Base-by-base conservation (phyloP, 2,888 invertebrate species). In the Ceraclea dissimilis region DNA sequence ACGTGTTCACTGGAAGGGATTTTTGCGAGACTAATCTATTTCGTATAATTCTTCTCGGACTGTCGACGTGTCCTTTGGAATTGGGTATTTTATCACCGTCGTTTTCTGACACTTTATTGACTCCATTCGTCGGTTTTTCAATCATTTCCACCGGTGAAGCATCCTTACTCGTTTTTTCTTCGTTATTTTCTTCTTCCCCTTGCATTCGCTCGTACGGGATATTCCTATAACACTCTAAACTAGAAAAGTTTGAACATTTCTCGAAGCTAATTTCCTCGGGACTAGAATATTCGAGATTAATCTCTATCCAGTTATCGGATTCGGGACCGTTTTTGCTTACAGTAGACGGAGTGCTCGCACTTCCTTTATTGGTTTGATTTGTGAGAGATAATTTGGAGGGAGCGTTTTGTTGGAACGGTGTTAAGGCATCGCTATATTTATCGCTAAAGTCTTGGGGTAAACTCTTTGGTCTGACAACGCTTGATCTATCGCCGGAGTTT, bases 301-400 rank as follows among this genome's bases (percentile, higher is more conserved):
- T 85, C 70, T 86, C 86, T 1, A 85, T 86, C 86, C 86, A 86
- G 57, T 84, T 84, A 63, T 84, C 84, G 1, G 74, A 75, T 52
- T 77, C 71, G 49, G 69, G 67, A 19, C 61, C 58, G 33, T 60
- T 60, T 52, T 59, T 61, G 69, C 70, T 50, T 16, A 56, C 2
- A 64, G 69, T 46, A 65, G 64, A 52, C 65, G 65, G 17, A 1
- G 62, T 62, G 31, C 58, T 57, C 5, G 49, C 54, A 49, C 62
- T 62, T 13, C 54, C 54, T 50, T 59, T 59, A 49, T 49, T 65
- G 5, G 13, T 39, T 52, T 67, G 66, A 26, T 62, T 52, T 2
- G 67, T 65, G 2, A 66, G 65, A 26, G 63, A 44, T 26, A 66
- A 61, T 58, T 66, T 65, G 10, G 55, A 63, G 13, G 66, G 66